Evolutionary conservation across 2,888 invertebrate species (phyloP).

Genomic region (Holacanthella duospinosa): DNA sequence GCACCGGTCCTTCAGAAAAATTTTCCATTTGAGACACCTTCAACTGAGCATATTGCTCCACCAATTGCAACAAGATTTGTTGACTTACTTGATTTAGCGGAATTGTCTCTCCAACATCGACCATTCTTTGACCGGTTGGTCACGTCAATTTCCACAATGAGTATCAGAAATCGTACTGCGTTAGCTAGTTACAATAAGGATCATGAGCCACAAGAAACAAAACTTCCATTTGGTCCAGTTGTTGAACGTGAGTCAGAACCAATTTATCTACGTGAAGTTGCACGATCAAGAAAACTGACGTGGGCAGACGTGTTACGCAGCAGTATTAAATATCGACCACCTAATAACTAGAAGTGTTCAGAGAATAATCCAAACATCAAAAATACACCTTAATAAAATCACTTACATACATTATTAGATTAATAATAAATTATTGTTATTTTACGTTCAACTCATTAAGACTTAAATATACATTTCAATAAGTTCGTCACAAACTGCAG

Average conservation of each 20-base stretch:
- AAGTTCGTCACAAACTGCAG: constrained; percentile 93
- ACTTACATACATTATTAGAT: too few species aligned
- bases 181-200: too few species aligned
- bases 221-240: too few species aligned
- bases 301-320: neutral
- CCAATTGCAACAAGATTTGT: neutral
- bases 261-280: neutral
- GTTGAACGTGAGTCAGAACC: too few species aligned
- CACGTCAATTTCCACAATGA: neutral
- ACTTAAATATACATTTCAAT: constrained; percentile 69
- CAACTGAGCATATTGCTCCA: neutral
- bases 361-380: neutral
- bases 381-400: too few species aligned
- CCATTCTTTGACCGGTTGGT: neutral
- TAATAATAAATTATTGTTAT: too few species aligned
- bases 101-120: neutral
- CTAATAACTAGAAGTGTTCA: neutral
- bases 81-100: neutral
- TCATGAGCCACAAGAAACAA: too few species aligned
- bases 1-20: neutral
- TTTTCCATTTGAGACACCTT: neutral
- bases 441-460: too few species aligned
- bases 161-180: neutral
- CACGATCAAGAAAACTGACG: neutral
- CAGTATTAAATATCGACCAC: too few species aligned